Evolutionary conservation across 2,888 invertebrate species (phyloP).

Genomic region (Argynnis bischoffii): DNA sequence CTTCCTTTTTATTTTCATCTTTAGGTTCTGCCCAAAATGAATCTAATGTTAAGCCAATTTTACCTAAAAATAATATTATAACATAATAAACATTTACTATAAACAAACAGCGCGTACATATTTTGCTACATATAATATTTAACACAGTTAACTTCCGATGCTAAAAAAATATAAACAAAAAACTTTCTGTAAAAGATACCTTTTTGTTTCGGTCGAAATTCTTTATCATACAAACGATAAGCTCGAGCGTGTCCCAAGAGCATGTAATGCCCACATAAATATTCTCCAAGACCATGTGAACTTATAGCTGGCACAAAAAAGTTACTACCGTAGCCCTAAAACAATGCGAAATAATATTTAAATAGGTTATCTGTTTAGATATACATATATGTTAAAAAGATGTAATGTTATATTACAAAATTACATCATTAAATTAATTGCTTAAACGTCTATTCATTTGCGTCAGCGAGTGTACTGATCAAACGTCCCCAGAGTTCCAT

Average conservation of each 20-base stretch:
- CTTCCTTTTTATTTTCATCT: constrained; percentile 64
- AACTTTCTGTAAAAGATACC: constrained; percentile 54
- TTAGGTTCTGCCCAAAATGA: constrained; percentile 81
- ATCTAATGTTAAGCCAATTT: constrained; percentile 82
- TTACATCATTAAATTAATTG: not conserved
- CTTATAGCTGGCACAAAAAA: constrained; percentile 79
- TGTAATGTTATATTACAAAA: not conserved
- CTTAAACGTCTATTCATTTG: constrained; percentile 1
- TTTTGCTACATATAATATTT: too few species aligned
- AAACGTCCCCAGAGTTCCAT: constrained; percentile 17
- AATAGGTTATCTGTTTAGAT: not conserved
- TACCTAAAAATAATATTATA: constrained; percentile 63
- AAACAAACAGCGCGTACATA: too few species aligned
- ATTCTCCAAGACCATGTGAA: constrained; percentile 79
- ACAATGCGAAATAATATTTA: constrained; percentile 22
- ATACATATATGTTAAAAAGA: not conserved
- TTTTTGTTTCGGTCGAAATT: constrained; percentile 77
- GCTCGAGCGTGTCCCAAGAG: constrained; percentile 85
- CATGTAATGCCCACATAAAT: constrained; percentile 84
- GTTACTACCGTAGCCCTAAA: constrained; percentile 75
- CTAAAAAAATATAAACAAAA: not conserved
- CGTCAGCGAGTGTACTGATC: constrained; percentile 5
- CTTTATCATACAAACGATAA: constrained; percentile 83
- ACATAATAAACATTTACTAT: not conserved
- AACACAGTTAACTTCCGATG: too few species aligned